Base-by-base conservation (phyloP, 2,797 vertebrate species). In the Microctenopoma steveboyesi region DNA sequence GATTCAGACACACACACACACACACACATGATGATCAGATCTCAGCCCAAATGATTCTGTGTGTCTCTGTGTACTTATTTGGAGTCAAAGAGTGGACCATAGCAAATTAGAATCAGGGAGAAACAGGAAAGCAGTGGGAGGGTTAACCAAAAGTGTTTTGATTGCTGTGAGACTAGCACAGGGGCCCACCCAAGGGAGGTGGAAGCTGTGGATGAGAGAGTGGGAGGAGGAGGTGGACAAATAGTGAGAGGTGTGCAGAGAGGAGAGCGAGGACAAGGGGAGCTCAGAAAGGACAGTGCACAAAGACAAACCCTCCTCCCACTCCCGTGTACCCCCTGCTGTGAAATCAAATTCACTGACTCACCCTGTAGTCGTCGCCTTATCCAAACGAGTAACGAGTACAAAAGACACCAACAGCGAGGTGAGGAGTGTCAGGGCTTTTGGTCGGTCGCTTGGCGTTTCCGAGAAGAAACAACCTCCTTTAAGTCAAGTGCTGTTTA, bases 151-250 rank as follows among this genome's bases (percentile, higher is more conserved):
- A 3, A 1, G 76, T 84, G 86, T 81, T 88, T 86, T 83, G 82
- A 89, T 90, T 90, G 79, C 83, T 79, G 78, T 68, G 82, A 83
- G 82, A 74, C 79, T 16, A 72, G 79, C 45, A 51, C 56, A 47
- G 81, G 74, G 84, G 78, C 82, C 82, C 70, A 70, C 79, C 77
- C 76, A 35, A 55, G 78, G 76, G 72, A 85, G 67, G 72, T 30
- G 60, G 33, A 57, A 57, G 76, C 46, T 55, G 63, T 59, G 60
- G 68, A 74, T 59, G 67, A 76, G 65, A 47, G 48, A 63, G 58
- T 61, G 64, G 28, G 40, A 56, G 57, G 48, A 46, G 58, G 62
- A 73, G 61, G 53, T 43, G 49, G 53, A 47, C 22, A 79, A 70
- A 73, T 27, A 72, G 53, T 57, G 64, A 48, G 59, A 83, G 65